phyloP scores from a whole-genome alignment of 2,888 invertebrate genomes.

The Megalurothrips usitatus region DNA sequence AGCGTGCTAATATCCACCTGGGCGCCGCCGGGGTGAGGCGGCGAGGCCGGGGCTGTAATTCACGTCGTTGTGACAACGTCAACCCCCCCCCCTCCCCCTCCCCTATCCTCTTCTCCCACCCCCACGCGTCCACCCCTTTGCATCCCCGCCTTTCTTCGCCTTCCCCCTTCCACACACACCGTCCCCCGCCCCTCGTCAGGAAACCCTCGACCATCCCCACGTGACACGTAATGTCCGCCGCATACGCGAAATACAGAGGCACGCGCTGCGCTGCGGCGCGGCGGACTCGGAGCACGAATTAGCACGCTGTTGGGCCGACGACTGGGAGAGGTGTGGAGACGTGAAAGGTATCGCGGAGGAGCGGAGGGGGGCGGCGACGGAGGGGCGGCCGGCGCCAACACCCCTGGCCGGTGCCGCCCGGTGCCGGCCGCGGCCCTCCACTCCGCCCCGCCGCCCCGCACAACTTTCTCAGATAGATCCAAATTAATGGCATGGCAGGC shows the following conservation, averaged over 20 bases:
- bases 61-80: constrained; percentile 24
- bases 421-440: background rate
- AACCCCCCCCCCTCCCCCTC: no score
- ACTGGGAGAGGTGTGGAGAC: no score
- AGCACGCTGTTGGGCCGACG: no score
- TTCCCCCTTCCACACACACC: background rate
- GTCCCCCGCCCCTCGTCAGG: no score
- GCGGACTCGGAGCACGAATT: no score
- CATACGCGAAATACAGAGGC: no score
- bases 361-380: background rate
- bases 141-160: background rate
- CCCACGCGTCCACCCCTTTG: no score
- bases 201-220: no score
- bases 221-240: no score
- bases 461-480: background rate
- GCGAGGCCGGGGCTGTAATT: constrained; percentile 9
- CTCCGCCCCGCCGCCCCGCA: background rate
- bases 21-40: background rate
- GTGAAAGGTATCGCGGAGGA: no score
- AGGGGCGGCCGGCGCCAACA: background rate
- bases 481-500: background rate
- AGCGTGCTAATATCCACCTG: constrained; percentile 21
- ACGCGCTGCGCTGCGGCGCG: no score
- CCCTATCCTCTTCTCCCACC: no score
- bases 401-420: background rate